Percentiles rank a stretch among this genome's conserved stretches.
These are phyloP conservation scores for Bradypus variegatus DNA, from an alignment of 2,797 vertebrate genomes.

Conservation along the genomic window DNA sequence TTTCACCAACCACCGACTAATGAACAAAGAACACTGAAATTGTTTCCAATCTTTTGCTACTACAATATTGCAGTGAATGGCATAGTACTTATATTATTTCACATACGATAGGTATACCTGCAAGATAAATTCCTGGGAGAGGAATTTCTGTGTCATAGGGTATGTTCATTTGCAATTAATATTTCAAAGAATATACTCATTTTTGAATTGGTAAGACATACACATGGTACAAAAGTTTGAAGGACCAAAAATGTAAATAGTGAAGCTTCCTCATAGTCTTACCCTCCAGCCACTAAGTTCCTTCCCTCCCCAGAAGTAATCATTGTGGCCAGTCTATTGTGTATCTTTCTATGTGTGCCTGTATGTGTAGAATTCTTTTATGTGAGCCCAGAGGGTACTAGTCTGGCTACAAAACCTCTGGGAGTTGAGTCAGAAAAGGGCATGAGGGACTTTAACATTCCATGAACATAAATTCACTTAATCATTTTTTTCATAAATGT, in stretches of 20 bases:
- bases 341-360: no score
- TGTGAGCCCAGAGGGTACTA: neutral
- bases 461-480: neutral
- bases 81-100: no score
- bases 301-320: constrained; percentile 12
- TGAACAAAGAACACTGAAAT: neutral
- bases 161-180: no score
- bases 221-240: neutral
- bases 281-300: neutral
- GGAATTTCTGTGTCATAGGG: no score
- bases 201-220: no score
- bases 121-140: no score
- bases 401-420: neutral
- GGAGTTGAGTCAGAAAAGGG: neutral
- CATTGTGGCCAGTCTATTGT: neutral
- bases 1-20: neutral
- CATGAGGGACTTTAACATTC: neutral
- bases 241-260: neutral
- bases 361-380: neutral
- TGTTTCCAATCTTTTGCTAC: neutral
- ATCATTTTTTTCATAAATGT: neutral
- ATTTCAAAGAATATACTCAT: no score
- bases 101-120: no score
- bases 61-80: no score
- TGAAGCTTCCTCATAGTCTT: neutral